Evolutionary conservation across 2,888 invertebrate genomes (phyloP).

Genomic region (Cheilosia impressa): DNA sequence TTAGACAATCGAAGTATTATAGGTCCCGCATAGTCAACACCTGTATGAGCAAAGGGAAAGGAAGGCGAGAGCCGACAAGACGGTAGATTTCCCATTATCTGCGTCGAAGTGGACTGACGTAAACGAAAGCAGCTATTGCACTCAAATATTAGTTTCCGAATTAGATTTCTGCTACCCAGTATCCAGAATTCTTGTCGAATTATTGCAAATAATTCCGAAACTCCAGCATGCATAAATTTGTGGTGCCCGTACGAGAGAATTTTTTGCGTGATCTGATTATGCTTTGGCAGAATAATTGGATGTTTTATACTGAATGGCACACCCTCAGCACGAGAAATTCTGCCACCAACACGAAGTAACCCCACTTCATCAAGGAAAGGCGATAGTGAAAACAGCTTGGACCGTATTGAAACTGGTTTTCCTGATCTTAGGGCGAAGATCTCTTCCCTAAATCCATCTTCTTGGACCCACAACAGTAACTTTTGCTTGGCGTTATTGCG

Average conservation of each 20-base stretch:
- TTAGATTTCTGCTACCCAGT: slow-evolving; percentile 34
- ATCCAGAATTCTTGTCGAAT: slow-evolving; percentile 55
- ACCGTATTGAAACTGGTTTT: neutral
- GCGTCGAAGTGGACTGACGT: slow-evolving; percentile 28
- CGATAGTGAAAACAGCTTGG: slow-evolving; percentile 9
- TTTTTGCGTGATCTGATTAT: slow-evolving; percentile 6
- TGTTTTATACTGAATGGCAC: slow-evolving; percentile 28
- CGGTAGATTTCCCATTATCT: slow-evolving; percentile 65
- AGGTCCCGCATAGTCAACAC: no score
- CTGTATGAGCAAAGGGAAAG: no score
- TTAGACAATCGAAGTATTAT: slow-evolving; percentile 4
- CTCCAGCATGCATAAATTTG: slow-evolving; percentile 24
- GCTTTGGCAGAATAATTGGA: slow-evolving; percentile 38
- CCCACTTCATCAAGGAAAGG: slow-evolving; percentile 15
- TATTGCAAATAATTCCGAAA: slow-evolving; percentile 9
- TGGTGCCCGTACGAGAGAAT: slow-evolving; percentile 14
- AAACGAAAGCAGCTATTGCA: slow-evolving; percentile 59
- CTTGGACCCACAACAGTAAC: no score
- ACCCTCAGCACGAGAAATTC: neutral
- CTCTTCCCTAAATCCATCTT: no score
- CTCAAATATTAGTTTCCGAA: slow-evolving; percentile 36
- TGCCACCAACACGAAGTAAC: slow-evolving; percentile 10
- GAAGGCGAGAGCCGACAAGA: no score
- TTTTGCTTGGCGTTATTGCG: neutral
- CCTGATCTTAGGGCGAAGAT: no score